Evolutionary conservation across 1,140 invertebrate genomes (phyloP).

Genomic region (Brachionus asplanchnoidis): DNA sequence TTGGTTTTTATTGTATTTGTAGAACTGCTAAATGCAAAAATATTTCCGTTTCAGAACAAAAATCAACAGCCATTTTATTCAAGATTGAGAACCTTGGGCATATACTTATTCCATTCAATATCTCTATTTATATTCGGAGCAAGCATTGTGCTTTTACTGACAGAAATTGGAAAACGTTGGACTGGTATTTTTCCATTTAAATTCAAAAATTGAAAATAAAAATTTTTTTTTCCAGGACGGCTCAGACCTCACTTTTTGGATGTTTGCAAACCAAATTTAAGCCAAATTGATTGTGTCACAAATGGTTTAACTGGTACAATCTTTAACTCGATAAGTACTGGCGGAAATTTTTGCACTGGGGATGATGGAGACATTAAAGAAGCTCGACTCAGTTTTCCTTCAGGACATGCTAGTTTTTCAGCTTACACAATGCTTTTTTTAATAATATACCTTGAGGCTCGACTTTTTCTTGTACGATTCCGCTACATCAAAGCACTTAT

Average conservation of each 20-base stretch:
- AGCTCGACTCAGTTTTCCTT: conserved; percentile 60
- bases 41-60: conserved; percentile 27
- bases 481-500: conserved; percentile 13
- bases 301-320: conserved; percentile 8
- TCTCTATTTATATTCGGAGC: conserved; percentile 36
- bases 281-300: conserved; percentile 43
- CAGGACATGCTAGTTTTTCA: conserved; percentile 62
- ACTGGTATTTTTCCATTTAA: background rate
- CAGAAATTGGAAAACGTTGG: conserved; percentile 83
- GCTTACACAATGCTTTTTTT: conserved; percentile 58
- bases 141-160: conserved; percentile 56
- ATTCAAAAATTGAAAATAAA: background rate
- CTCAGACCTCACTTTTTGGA: conserved; percentile 85
- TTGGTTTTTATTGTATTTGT: conserved; percentile 12
- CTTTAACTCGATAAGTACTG: conserved; percentile 53
- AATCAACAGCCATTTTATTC: background rate
- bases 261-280: conserved; percentile 59
- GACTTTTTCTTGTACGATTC: background rate
- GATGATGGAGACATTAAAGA: conserved; percentile 45
- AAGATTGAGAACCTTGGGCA: background rate
- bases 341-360: conserved; percentile 51
- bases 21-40: conserved; percentile 21
- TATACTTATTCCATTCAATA: conserved; percentile 30
- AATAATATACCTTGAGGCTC: conserved; percentile 18
- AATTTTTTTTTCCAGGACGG: conserved; percentile 61